Conservation (phyloP, 2,113 vertebrate species). For the Syrrhaptes paradoxus region DNA sequence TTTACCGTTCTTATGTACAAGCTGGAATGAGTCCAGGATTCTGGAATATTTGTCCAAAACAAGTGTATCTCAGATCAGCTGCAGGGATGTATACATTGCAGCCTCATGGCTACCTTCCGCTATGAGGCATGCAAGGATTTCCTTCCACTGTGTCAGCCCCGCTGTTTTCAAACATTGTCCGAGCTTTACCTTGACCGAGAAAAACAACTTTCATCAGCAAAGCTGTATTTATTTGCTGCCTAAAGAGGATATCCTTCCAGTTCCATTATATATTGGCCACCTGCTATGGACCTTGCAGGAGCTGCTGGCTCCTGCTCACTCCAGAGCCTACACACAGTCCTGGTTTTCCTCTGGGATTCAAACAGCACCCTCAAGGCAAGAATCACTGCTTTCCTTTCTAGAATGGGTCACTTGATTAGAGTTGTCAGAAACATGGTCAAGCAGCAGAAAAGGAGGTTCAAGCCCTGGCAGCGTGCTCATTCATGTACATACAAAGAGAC, state of each 20-base stretch:
- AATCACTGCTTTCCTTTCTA: background rate
- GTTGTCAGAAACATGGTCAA: background rate
- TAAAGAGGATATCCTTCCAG: slow-evolving; percentile 69
- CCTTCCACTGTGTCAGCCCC: slow-evolving; percentile 53
- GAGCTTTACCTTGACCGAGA: slow-evolving; percentile 26
- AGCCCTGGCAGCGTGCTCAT: background rate
- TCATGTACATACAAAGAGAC: rapidly evolving
- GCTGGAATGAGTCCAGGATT: slow-evolving; percentile 35
- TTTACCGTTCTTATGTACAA: background rate
- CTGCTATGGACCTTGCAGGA: background rate
- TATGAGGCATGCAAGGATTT: slow-evolving; percentile 48
- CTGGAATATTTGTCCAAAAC: background rate
- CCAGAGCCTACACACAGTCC: background rate
- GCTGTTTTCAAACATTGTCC: slow-evolving; percentile 20
- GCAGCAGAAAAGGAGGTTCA: background rate
- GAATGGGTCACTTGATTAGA: background rate
- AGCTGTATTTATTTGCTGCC: slow-evolving; percentile 27
- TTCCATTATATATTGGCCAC: slow-evolving; percentile 36
- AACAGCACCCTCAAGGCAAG: background rate
- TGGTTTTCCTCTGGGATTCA: background rate
- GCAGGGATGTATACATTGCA: slow-evolving; percentile 22
- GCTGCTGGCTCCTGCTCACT: background rate
- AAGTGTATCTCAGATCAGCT: slow-evolving; percentile 23
- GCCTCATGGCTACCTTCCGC: slow-evolving; percentile 34
- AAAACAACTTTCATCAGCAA: slow-evolving; percentile 62